These are phyloP conservation scores for Drosophila lowei DNA, from an alignment of 1,140 invertebrate genomes.

Conservation along the genomic window DNA sequence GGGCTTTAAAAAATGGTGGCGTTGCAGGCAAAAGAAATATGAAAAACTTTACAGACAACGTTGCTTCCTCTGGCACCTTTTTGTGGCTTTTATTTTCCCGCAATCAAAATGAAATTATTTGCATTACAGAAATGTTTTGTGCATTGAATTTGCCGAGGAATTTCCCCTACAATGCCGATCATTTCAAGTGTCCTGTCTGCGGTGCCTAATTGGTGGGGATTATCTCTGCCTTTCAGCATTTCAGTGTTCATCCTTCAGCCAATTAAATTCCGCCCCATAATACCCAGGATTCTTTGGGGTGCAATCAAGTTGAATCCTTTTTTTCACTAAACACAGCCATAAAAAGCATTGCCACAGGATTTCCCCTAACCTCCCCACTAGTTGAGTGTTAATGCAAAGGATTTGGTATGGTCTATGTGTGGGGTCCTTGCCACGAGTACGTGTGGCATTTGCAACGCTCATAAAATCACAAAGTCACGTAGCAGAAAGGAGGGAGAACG, in stretches of 20 bases:
- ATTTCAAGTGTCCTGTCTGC: slow-evolving; percentile 20
- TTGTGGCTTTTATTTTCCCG: slow-evolving; percentile 6
- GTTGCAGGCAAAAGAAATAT: slow-evolving; percentile 6
- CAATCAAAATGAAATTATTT: slow-evolving; percentile 61
- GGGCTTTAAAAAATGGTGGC: slow-evolving; percentile 57
- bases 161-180: slow-evolving; percentile 19
- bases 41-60: slow-evolving; percentile 61
- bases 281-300: slow-evolving; percentile 42
- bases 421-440: slow-evolving; percentile 52
- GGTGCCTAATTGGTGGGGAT: slow-evolving; percentile 45
- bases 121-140: slow-evolving; percentile 1
- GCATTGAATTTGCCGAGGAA: background rate
- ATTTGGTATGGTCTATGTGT: slow-evolving; percentile 11
- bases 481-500: slow-evolving; percentile 21
- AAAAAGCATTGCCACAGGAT: slow-evolving; percentile 66
- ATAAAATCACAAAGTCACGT: slow-evolving; percentile 81
- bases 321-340: slow-evolving; percentile 76
- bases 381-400: slow-evolving; percentile 74
- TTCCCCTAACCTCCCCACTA: slow-evolving; percentile 35
- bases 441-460: slow-evolving; percentile 71
- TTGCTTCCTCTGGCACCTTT: slow-evolving; percentile 38
- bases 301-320: slow-evolving; percentile 72
- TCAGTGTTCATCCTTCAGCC: slow-evolving; percentile 5
- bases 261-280: slow-evolving; percentile 24
- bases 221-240: slow-evolving; percentile 2